Conservation (phyloP, 1,140 invertebrate genomes). For the Carposina sasakii region DNA sequence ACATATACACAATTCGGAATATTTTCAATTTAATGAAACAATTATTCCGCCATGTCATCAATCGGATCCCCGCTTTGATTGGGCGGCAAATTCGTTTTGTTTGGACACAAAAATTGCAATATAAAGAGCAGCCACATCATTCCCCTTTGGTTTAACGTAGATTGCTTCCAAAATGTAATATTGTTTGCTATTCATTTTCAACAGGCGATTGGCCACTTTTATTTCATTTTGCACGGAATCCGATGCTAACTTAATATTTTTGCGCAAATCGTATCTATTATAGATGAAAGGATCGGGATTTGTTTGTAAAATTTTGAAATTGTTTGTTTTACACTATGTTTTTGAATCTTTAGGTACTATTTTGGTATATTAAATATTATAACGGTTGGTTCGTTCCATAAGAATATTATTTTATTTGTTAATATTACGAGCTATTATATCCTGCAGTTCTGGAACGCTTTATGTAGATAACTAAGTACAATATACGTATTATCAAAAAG, state of each 20-base stretch:
- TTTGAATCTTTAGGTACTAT: no score
- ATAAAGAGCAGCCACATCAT: conserved; percentile 72
- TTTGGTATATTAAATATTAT: no score
- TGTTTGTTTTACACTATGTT: no score
- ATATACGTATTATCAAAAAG: no score
- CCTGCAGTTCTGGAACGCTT: no score
- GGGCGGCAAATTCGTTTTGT: conserved; percentile 72
- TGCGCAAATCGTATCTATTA: conserved; percentile 20
- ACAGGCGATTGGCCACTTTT: conserved; percentile 64
- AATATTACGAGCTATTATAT: no score
- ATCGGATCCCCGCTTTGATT: conserved; percentile 72
- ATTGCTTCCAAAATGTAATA: conserved; percentile 71
- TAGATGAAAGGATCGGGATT: no score
- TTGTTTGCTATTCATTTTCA: conserved; percentile 70
- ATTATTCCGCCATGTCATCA: conserved; percentile 72
- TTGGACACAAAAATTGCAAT: conserved; percentile 73
- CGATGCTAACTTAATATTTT: conserved; percentile 51
- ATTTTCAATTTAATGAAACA: conserved; percentile 73
- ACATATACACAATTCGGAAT: conserved; percentile 53
- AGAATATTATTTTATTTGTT: no score
- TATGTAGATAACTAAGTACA: no score
- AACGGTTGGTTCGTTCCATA: no score
- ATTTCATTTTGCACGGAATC: conserved; percentile 53
- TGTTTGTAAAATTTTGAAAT: no score
- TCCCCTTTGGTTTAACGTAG: conserved; percentile 71